Conservation (phyloP, 2,797 vertebrate genomes). For the Gymnocypris eckloni region DNA sequence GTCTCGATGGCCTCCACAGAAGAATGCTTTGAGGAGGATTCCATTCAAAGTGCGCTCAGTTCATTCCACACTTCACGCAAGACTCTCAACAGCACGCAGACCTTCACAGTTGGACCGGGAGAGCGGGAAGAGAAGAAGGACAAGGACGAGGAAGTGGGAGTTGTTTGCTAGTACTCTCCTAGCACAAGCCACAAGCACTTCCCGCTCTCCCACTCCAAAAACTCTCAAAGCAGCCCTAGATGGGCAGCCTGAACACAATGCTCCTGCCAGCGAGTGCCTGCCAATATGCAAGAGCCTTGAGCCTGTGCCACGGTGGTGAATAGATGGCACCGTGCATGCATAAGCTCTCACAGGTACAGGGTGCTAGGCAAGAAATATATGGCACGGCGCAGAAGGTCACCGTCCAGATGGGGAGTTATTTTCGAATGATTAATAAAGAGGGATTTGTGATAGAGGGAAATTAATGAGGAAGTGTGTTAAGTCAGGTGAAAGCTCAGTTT, state of each 20-base stretch:
- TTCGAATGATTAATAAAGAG: constrained; percentile 22
- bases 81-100: constrained; percentile 27
- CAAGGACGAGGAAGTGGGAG: constrained; percentile 4
- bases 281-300: constrained; percentile 44
- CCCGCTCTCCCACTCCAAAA: constrained; percentile 21
- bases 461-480: not conserved
- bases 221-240: constrained; percentile 24
- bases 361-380: constrained; percentile 1
- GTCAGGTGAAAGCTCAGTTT: not conserved
- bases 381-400: constrained; percentile 36
- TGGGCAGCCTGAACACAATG: constrained; percentile 16
- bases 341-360: constrained; percentile 38
- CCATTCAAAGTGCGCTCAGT: constrained; percentile 22
- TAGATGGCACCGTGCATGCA: constrained; percentile 35
- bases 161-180: constrained; percentile 43
- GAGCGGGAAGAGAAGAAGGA: not conserved
- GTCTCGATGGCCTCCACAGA: constrained; percentile 33
- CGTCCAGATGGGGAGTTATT: constrained; percentile 41
- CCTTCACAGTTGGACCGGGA: constrained; percentile 22
- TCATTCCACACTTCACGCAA: constrained; percentile 36
- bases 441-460: constrained; percentile 14
- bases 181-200: constrained; percentile 33
- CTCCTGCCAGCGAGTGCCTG: constrained; percentile 30
- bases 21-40: constrained; percentile 30
- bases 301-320: constrained; percentile 28